A percentile compares a stretch with the other conserved stretches of the same genome.
phyloP scores from a whole-genome alignment of 2,888 invertebrate genomes.

The Parnassius smintheus region DNA sequence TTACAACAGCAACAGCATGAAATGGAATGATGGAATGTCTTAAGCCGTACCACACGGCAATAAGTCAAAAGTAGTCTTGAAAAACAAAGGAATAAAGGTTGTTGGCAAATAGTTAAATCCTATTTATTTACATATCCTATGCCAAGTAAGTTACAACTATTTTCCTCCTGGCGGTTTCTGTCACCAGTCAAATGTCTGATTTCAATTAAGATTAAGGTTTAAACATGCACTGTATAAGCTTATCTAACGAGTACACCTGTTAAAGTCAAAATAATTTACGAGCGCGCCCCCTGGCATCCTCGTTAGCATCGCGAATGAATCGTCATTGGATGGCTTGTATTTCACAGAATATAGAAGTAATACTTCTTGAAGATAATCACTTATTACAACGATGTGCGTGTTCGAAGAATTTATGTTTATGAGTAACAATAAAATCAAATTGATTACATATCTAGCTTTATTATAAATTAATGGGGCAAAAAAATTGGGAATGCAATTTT shows the following conservation, averaged over 20 bases:
- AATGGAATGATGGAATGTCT: too few relatives aligned
- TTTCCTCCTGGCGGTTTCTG: conserved; percentile 55
- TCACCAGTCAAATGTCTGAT: conserved; percentile 78
- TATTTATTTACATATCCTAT: conserved; percentile 21
- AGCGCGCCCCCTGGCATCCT: conserved; percentile 45
- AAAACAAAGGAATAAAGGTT: not conserved
- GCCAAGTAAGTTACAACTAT: conserved; percentile 41
- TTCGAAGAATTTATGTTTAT: conserved; percentile 18
- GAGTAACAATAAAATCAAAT: conserved; percentile 8
- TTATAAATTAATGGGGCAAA: too few relatives aligned
- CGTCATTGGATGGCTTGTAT: conserved; percentile 18
- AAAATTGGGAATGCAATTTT: too few relatives aligned
- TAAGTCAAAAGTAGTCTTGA: too few relatives aligned
- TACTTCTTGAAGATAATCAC: conserved; percentile 15
- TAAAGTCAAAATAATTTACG: conserved; percentile 73
- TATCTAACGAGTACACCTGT: conserved; percentile 79
- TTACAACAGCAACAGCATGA: too few relatives aligned
- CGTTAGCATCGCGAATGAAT: conserved; percentile 39
- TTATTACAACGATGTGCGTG: conserved; percentile 5
- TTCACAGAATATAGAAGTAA: conserved; percentile 24
- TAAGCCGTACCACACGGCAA: too few relatives aligned
- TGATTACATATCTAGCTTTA: not conserved
- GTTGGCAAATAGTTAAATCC: not conserved
- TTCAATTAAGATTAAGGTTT: conserved; percentile 77
- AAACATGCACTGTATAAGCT: conserved; percentile 74